Base-by-base conservation (phyloP, 2,113 vertebrate genomes). In the Mirza zaza region DNA sequence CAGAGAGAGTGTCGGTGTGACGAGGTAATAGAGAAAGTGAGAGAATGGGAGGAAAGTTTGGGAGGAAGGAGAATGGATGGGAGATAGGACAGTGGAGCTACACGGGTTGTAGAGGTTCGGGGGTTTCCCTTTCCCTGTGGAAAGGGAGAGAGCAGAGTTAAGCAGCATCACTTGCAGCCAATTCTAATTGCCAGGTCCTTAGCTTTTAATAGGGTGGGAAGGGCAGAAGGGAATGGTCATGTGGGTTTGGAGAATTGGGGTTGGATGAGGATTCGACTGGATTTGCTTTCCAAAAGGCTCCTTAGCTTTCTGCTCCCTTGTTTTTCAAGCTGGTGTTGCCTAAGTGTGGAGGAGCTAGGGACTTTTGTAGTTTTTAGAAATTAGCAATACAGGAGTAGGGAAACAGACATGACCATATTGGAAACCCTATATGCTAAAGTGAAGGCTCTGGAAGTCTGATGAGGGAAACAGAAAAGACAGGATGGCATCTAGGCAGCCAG, bases 11-110 rank as follows among this genome's bases (percentile, higher is more conserved):
- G 90, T 86, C 39, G 82, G 70, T 63, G 91, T 65, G 91, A n/a
- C 87, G 81, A 68, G 92, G 92, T 59, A 57, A 82, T 39, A 91
- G 83, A 68, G 96, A 96, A 97, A 96, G 97, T 96, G 94, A 92
- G 95, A 96, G 95, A 61, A 92, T 18, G 39, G 65, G 87, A 94
- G 89, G 79, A 97, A 97, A 98, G 97, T 96, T 97, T 94, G 93
- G 92, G 92, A 96, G 83, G 91, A 94, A 90, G 48, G 84, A 84
- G 77, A 73, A n/a, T 32, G 73, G 90, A 18, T 81, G 84, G 55
- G 75, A 42, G 79, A 32, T 17, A 23, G 91, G 95, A 55, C 63
- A 20, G 93, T 14, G 88, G 68, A 79, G 39, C 91, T 67, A 68
- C 61, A n/a, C 15, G 50, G 90, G 36, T 52, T 52, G 14, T n/a